A percentile compares a stretch with the other conserved stretches of the same genome.
Conservation (phyloP, 2,113 vertebrate genomes). For the Eclectus roratus region DNA sequence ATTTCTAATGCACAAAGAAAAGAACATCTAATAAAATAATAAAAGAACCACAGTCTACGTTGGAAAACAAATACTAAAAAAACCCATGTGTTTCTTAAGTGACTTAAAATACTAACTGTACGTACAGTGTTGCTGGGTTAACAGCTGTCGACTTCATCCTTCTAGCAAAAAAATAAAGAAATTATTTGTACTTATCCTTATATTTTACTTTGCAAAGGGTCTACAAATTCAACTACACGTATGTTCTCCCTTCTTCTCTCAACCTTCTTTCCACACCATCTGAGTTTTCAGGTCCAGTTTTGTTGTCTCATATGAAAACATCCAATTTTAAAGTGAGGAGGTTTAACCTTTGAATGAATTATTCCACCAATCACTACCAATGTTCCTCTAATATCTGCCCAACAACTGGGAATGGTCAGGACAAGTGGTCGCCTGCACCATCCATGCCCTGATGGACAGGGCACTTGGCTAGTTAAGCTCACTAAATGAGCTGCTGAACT, state of each 20-base stretch:
- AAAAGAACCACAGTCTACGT: neutral
- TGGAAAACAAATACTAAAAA: neutral
- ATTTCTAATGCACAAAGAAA: neutral
- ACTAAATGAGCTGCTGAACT: neutral
- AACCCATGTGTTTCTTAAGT: neutral
- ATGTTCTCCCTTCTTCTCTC: neutral
- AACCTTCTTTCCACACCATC: neutral
- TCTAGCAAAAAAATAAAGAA: neutral
- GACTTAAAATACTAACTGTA: neutral
- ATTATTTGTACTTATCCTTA: neutral
- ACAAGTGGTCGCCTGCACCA: neutral
- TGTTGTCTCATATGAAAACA: neutral
- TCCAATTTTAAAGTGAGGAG: neutral
- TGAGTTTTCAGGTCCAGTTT: neutral
- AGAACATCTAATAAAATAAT: neutral
- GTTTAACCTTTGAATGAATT: neutral
- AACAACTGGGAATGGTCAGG: neutral
- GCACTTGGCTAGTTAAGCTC: neutral
- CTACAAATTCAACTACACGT: rapidly evolving
- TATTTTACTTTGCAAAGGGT: neutral
- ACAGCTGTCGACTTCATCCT: neutral
- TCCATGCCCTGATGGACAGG: neutral
- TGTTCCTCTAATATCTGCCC: neutral
- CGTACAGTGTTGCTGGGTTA: neutral
- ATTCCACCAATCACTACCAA: rapidly evolving